Conservation (phyloP, 2,888 invertebrate species). For the Epicampocera succincta region DNA sequence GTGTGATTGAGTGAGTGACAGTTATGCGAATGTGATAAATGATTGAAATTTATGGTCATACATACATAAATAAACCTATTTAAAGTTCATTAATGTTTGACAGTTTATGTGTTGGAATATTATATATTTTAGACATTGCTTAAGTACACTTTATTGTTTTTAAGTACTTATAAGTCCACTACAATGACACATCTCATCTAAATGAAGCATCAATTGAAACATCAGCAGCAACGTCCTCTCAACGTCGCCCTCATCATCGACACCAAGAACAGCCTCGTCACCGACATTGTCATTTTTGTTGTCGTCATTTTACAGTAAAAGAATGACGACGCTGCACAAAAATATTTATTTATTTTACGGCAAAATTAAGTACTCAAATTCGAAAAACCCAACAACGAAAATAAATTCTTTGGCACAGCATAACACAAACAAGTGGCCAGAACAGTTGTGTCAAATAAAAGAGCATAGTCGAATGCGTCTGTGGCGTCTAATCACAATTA, state of each 20-base stretch:
- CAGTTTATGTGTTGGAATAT: neutral
- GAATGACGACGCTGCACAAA: constrained; percentile 14
- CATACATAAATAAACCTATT: neutral
- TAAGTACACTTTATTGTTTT: constrained; percentile 2
- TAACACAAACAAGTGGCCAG: constrained; percentile 1
- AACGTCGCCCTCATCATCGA: neutral
- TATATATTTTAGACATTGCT: neutral
- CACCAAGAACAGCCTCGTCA: constrained; percentile 20
- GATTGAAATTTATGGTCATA: constrained; percentile 60
- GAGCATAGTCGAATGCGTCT: neutral
- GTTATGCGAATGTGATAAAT: constrained; percentile 52
- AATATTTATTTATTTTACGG: constrained; percentile 22
- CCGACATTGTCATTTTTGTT: constrained; percentile 34
- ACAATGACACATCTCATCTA: constrained; percentile 12
- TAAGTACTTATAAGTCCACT: constrained; percentile 24
- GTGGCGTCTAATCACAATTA: too few relatives aligned
- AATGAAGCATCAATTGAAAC: constrained; percentile 21
- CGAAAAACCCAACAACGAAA: constrained; percentile 1
- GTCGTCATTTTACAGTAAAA: constrained; percentile 33
- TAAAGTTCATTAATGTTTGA: neutral
- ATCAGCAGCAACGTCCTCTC: constrained; percentile 11
- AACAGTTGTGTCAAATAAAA: neutral
- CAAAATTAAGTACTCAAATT: constrained; percentile 40
- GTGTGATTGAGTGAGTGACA: constrained; percentile 9
- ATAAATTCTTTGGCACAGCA: neutral